Evolutionary conservation across 2,888 invertebrate species (phyloP).

Genomic region (Nomada fabriciana): DNA sequence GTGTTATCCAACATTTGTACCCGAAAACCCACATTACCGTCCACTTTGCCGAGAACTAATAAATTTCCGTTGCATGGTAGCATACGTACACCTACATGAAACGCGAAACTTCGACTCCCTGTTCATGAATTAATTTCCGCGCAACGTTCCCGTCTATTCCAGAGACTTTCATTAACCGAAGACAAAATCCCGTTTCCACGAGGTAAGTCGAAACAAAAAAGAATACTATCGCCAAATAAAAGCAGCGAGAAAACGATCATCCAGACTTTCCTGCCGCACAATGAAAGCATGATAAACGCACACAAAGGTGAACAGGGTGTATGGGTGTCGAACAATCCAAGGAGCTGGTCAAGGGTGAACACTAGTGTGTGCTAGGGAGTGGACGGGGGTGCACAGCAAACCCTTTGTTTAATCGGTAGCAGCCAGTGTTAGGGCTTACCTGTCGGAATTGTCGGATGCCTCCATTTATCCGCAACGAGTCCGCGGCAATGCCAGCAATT

Average conservation of each 20-base stretch:
- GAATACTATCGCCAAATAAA: background rate
- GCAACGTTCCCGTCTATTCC: too few species aligned
- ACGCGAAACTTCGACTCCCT: too few species aligned
- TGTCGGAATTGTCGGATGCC: constrained; percentile 98
- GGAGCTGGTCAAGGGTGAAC: constrained; percentile 25
- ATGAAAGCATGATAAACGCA: constrained; percentile 45
- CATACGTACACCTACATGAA: too few species aligned
- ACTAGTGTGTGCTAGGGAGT: background rate
- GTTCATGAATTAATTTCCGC: too few species aligned
- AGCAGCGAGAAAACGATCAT: background rate
- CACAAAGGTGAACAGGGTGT: constrained; percentile 10
- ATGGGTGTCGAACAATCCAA: constrained; percentile 32
- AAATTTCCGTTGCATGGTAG: too few species aligned
- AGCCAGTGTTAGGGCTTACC: constrained; percentile 86
- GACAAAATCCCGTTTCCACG: too few species aligned
- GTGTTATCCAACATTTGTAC: too few species aligned
- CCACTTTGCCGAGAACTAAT: too few species aligned
- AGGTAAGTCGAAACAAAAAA: too few species aligned
- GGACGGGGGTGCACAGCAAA: constrained; percentile 18
- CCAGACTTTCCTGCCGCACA: constrained; percentile 22
- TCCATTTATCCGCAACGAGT: constrained; percentile 97
- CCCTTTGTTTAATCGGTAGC: constrained; percentile 32
- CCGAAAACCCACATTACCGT: too few species aligned
- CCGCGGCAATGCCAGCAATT: constrained; percentile 97
- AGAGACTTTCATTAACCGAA: background rate